Evolutionary conservation across 2,113 vertebrate species (phyloP).

Genomic region (Promerops cafer): DNA sequence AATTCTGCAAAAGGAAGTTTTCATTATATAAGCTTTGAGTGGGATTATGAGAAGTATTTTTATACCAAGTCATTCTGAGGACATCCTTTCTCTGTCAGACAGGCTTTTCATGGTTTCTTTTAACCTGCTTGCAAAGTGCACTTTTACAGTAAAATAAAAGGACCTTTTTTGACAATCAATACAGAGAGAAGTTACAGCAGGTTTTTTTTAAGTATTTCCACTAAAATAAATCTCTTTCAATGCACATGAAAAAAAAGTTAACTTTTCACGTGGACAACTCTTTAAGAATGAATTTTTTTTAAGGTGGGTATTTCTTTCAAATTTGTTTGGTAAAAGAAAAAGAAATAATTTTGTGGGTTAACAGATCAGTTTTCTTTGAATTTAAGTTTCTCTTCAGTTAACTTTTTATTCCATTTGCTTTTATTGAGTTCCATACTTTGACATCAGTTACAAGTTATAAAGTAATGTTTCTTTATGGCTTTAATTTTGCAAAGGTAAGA

Average conservation of each 20-base stretch:
- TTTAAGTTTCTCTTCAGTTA: background rate
- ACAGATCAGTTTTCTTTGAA: background rate
- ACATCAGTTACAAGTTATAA: background rate
- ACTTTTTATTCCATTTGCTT: background rate
- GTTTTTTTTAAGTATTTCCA: background rate
- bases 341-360: background rate
- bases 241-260: background rate
- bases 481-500: background rate
- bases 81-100: background rate
- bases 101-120: background rate
- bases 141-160: background rate
- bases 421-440: background rate
- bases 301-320: background rate
- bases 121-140: background rate
- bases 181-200: background rate
- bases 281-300: background rate
- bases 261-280: background rate
- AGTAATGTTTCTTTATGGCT: background rate
- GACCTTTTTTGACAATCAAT: background rate
- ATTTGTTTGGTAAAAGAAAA: background rate
- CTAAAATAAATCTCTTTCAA: background rate
- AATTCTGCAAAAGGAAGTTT: background rate
- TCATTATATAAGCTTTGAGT: background rate
- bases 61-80: background rate
- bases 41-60: background rate